phyloP scores from a whole-genome alignment of 2,113 vertebrate species.

The Rissa tridactyla region DNA sequence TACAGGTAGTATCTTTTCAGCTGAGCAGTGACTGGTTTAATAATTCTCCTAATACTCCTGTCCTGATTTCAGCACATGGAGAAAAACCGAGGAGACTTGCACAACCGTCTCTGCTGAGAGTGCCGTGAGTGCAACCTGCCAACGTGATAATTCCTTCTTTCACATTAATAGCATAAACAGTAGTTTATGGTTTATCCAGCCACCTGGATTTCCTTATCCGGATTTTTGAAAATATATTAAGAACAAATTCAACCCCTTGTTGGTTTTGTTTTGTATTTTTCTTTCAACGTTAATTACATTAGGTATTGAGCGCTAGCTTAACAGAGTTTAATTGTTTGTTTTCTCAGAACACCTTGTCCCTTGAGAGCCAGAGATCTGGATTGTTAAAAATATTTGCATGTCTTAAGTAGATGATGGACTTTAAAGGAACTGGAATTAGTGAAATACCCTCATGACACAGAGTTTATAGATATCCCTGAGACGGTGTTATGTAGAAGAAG shows the following conservation, averaged over 20 bases:
- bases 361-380: constrained; percentile 1
- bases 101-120: background rate
- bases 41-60: background rate
- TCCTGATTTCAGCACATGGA: background rate
- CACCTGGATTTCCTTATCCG: background rate
- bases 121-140: background rate
- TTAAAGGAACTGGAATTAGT: constrained; percentile 38
- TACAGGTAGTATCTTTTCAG: background rate
- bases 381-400: constrained; percentile 46
- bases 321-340: constrained; percentile 3
- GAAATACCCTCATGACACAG: background rate
- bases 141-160: background rate
- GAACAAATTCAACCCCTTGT: background rate
- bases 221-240: background rate
- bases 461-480: constrained; percentile 35
- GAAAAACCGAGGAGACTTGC: background rate
- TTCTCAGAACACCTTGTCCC: constrained; percentile 5
- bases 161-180: background rate
- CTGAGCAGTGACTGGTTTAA: background rate
- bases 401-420: constrained; percentile 30
- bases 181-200: background rate
- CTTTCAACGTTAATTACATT: background rate
- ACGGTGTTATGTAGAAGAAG: constrained; percentile 42
- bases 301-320: background rate
- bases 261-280: background rate